These are phyloP conservation scores for Hydra vulgaris DNA, from an alignment of 30 jellyfish, hydroid and myxozoan species.

Conservation along the genomic window DNA sequence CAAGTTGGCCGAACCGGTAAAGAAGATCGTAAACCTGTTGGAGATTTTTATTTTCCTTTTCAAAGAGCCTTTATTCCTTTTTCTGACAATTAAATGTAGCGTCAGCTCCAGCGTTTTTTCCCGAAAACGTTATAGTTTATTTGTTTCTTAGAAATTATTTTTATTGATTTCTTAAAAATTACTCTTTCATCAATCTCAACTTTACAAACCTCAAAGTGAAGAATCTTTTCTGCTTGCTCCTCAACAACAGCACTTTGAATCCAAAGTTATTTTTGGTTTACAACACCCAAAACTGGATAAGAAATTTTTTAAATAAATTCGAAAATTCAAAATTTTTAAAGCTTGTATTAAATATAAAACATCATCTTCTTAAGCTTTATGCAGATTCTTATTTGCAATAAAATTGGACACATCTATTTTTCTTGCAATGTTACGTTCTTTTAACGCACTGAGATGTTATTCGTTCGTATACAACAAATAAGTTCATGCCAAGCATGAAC, in stretches of 20 bases:
- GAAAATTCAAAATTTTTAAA: neutral
- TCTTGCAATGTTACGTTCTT: neutral
- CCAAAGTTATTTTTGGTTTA: neutral
- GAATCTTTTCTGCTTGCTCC: neutral
- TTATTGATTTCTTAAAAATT: neutral
- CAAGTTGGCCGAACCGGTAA: neutral
- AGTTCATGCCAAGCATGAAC: neutral
- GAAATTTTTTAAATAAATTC: neutral
- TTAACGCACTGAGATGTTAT: neutral
- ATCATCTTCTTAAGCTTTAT: neutral
- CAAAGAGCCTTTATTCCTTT: too few relatives aligned
- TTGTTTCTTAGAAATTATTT: neutral
- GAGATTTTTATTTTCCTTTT: neutral
- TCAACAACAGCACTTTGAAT: neutral
- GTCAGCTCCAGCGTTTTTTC: neutral
- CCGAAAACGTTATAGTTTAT: neutral
- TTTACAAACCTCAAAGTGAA: neutral
- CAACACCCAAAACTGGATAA: neutral
- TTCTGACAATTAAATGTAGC: neutral
- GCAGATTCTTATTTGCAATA: too few relatives aligned
- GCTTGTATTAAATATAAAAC: neutral
- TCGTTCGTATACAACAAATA: neutral
- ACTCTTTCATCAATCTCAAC: neutral
- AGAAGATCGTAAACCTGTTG: neutral
- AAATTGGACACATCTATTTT: neutral